phyloP scores from a whole-genome alignment of 92 coral and sea anemone genomes.

The Hydrozoanthus gracilis region DNA sequence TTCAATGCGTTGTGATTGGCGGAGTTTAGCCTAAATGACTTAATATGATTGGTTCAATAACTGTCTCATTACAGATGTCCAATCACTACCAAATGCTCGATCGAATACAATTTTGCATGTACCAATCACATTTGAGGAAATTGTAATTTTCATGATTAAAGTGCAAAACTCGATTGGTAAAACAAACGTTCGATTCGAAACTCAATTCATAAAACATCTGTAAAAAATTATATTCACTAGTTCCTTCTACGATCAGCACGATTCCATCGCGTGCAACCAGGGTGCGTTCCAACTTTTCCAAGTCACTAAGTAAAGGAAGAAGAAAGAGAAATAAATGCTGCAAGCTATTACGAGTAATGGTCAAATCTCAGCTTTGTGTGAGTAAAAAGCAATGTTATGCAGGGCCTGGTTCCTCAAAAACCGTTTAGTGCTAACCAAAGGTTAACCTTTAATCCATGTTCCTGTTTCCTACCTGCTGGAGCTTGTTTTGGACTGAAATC shows the following conservation, averaged over 20 bases:
- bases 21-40: no score
- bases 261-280: not conserved
- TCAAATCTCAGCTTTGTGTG: slow-evolving; percentile 3
- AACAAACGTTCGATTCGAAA: not conserved
- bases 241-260: not conserved
- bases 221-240: not conserved
- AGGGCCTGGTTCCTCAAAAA: not conserved
- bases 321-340: slow-evolving; percentile 12
- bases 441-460: not conserved
- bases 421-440: no score
- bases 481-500: not conserved
- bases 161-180: not conserved
- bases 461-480: not conserved
- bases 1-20: no score
- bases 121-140: no score
- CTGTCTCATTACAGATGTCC: no score
- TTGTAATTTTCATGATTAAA: no score
- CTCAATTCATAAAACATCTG: not conserved
- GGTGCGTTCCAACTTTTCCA: not conserved
- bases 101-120: no score
- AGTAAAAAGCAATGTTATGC: not conserved
- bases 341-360: slow-evolving; percentile 2
- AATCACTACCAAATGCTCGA: no score
- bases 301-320: not conserved
- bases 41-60: no score